Evolutionary conservation across 2,888 invertebrate genomes (phyloP), one percentile per base, ranked within the genome.

Genomic region (Ramazzottius varieornatus): DNA sequence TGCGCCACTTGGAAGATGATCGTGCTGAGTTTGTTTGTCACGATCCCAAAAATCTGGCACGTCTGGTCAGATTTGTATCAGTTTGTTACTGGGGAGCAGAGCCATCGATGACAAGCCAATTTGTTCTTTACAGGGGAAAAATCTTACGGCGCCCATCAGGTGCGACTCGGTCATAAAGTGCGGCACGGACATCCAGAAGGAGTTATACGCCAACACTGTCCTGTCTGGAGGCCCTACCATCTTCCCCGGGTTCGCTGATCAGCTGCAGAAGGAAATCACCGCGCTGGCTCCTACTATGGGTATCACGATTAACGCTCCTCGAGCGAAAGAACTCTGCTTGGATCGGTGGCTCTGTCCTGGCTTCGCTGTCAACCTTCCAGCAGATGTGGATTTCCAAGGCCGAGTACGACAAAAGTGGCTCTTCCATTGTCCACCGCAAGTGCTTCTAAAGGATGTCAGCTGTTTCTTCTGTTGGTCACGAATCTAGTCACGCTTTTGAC

Each of bases 311-410:
- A 90, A 90, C 79, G 90, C 90, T 72, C 90, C 90, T 91, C 70
- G 92, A 92, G 82, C 83, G 92, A 77, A 92, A 92, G 79, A 92
- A 93, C 83, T 91, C 91, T 74, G 91, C 92, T 71, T 92, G 92
- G 92, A 92, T 93, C 82, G 92, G 92, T 77, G 92, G 92, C 71
- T 92, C 92, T 77, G 92, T 93, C 81, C 81, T 93, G 75, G 90
- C 91, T 86, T n/a, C n/a, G n/a, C n/a, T n/a, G n/a, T n/a, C n/a
- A n/a, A n/a, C n/a, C n/a, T n/a, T n/a, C n/a, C n/a, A 88, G 75
- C 88, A 86, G 77, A 89, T 90, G 84, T 92, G 90, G 89, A 90
- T 90, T 82, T 88, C 88, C 76, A 90, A 91, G 81, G 89, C 90
- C 81, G 91, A 92, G 80, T 92, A 92, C 82, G 91, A 91, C 79